A percentile compares a stretch with the other conserved stretches of the same genome.
phyloP scores from a whole-genome alignment of 2,888 invertebrate genomes.

The Anaspis maculata region DNA sequence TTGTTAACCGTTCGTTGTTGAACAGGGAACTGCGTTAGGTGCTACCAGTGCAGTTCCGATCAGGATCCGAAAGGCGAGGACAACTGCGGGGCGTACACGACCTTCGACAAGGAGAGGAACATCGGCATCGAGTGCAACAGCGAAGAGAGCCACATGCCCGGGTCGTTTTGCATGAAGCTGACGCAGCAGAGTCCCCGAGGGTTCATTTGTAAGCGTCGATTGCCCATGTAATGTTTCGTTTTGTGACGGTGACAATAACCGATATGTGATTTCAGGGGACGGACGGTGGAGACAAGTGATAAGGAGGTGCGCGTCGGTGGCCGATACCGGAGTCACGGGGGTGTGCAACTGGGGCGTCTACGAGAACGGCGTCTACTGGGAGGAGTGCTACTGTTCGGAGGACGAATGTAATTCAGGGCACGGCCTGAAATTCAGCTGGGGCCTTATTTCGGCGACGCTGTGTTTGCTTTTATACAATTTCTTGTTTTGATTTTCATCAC shows the following conservation, averaged over 20 bases:
- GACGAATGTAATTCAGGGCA: constrained; percentile 86
- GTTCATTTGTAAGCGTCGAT: constrained; percentile 83
- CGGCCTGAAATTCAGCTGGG: too few species aligned
- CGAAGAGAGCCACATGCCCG: constrained; percentile 89
- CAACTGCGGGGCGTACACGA: constrained; percentile 82
- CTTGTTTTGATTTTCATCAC: too few species aligned
- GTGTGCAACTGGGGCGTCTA: constrained; percentile 96
- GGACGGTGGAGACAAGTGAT: constrained; percentile 90
- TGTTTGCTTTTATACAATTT: too few species aligned
- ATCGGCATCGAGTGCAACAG: constrained; percentile 90
- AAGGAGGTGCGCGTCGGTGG: constrained; percentile 80
- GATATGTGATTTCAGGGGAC: constrained; percentile 63
- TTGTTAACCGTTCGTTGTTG: too few species aligned
- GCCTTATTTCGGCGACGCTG: too few species aligned
- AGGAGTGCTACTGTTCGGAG: constrained; percentile 90
- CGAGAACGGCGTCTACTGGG: constrained; percentile 92
- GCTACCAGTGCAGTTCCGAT: constrained; percentile 89
- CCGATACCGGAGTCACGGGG: constrained; percentile 86
- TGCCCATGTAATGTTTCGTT: too few species aligned
- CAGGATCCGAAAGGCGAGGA: constrained; percentile 74
- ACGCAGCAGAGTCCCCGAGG: constrained; percentile 90
- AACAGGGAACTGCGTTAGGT: too few species aligned
- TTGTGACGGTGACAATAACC: not conserved
- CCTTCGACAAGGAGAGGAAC: constrained; percentile 76
- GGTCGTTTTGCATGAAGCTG: constrained; percentile 93